A percentile compares a stretch with the other conserved stretches of the same genome.
Evolutionary conservation across 2,797 vertebrate genomes (phyloP).

Genomic region (Tinamus major): DNA sequence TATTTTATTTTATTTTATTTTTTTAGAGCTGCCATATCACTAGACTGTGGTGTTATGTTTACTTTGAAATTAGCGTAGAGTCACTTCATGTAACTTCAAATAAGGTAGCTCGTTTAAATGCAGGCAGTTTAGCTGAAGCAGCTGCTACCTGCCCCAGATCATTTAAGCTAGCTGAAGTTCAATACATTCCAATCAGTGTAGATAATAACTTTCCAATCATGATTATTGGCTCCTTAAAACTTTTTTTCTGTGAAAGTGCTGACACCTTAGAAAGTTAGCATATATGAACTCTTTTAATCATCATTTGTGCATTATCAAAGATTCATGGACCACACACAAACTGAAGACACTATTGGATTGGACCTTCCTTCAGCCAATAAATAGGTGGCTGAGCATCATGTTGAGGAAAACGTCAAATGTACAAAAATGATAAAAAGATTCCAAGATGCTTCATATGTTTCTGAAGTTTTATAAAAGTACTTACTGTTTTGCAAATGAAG

Average conservation of each 20-base stretch:
- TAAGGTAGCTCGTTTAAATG: conserved; percentile 42
- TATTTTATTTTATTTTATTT: too few relatives aligned
- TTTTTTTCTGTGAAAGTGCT: not conserved
- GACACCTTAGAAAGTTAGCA: not conserved
- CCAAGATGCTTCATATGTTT: not conserved
- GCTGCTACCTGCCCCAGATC: not conserved
- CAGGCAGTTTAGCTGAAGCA: conserved; percentile 27
- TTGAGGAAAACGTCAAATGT: not conserved
- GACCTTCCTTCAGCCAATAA: not conserved
- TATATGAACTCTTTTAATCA: not conserved
- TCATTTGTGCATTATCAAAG: not conserved
- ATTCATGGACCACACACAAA: not conserved
- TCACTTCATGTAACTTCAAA: conserved; percentile 59
- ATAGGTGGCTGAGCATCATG: not conserved
- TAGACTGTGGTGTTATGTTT: not conserved
- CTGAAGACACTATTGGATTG: not conserved
- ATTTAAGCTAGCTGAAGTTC: conserved; percentile 1
- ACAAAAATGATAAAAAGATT: conserved; percentile 31
- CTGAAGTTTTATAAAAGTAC: conserved; percentile 13
- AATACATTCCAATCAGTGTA: accelerated
- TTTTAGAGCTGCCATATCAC: not conserved
- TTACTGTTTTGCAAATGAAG: conserved; percentile 4
- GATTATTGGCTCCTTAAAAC: not conserved
- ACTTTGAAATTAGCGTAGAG: not conserved
- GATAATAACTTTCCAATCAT: not conserved